Evolutionary conservation across 1,140 invertebrate genomes (phyloP), one percentile per base, ranked within the genome.

Genomic region (Apis florea): DNA sequence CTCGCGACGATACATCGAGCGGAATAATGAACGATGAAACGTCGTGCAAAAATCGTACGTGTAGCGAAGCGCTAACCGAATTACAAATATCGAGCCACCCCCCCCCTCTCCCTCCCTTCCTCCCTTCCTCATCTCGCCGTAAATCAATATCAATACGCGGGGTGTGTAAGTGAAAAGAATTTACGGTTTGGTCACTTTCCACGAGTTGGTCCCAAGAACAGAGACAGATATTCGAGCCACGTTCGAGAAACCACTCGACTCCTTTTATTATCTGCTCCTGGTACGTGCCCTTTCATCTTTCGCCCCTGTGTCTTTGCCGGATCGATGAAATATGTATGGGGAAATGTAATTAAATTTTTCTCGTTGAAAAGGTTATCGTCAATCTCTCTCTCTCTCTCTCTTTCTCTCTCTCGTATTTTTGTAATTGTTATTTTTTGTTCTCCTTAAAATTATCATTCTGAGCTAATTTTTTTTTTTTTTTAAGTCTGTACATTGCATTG

Each of bases 301-400:
- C 58, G 59, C 47, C 24, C 26, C 51, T n/a, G 6, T 5, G 53
- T 40, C 26, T 31, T 10, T 17, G 24, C 19, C 5, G 19, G 31
- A 3, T 26, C 15, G 51, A 73, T 68, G 59, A 64, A 51, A 49
- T 11, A 61, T 26, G 73, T 49, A 56, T 40, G 31, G 31, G 6
- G 31, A 85, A 85, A 91, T 87, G 83, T 91, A 92, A 92, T 92
- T 92, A 91, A 89, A 90, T 90, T 90, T 90, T 89, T 86, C 85
- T 72, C 31, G 31, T 40, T 40, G 31, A 40, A 40, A 40, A 40
- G 4, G 6, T 40, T 40, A 40, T 40, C 31, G 31, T 31, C 31
- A 31, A 31, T 40, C 31, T 40, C n/a, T n/a, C n/a, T n/a, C n/a
- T n/a, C n/a, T n/a, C n/a, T n/a, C n/a, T n/a, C n/a, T n/a, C n/a